phyloP scores from a whole-genome alignment of 2,113 vertebrate genomes.

The Scatophagus argus region DNA sequence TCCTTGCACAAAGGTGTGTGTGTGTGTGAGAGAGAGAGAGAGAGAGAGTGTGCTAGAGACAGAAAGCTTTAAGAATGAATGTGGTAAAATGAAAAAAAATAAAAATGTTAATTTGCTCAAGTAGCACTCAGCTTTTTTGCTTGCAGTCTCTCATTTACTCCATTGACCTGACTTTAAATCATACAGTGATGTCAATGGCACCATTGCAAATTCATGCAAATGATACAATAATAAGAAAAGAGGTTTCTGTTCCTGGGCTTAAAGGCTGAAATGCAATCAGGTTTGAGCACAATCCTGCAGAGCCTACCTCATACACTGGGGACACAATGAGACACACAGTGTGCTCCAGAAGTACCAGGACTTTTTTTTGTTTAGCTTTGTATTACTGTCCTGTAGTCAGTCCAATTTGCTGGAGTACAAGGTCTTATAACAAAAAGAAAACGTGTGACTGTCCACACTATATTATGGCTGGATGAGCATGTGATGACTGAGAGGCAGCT shows the following conservation, averaged over 20 bases:
- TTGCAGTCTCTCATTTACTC: constrained; percentile 20
- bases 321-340: background rate
- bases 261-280: background rate
- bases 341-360: background rate
- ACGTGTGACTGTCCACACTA: background rate
- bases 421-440: background rate
- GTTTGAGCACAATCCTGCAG: background rate
- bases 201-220: constrained; percentile 63
- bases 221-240: constrained; percentile 31
- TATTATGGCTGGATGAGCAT: background rate
- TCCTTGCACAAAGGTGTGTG: background rate
- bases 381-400: background rate
- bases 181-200: constrained; percentile 60
- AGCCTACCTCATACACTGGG: background rate
- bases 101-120: constrained; percentile 47
- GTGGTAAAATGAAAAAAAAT: constrained; percentile 24
- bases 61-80: constrained; percentile 5
- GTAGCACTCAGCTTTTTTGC: constrained; percentile 28
- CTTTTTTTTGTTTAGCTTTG: background rate
- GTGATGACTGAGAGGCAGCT: background rate
- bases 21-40: background rate
- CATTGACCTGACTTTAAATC: constrained; percentile 70
- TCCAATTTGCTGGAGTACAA: background rate
- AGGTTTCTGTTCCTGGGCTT: background rate
- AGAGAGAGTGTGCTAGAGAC: background rate